Evolutionary conservation across 1,140 invertebrate species (phyloP), one percentile per base, ranked within the genome.

Genomic region (Thaumatotibia leucotreta): DNA sequence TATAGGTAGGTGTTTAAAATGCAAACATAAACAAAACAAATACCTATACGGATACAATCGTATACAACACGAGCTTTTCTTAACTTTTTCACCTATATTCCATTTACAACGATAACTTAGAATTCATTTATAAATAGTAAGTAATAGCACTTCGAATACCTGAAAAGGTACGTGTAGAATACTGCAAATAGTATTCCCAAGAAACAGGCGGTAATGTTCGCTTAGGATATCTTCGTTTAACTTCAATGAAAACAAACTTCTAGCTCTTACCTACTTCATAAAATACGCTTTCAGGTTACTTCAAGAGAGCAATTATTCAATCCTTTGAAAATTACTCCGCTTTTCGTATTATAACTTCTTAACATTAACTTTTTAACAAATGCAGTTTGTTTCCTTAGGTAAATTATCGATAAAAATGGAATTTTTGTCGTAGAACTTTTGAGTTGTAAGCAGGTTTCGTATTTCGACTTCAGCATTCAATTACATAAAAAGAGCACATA

Each of bases 241-340:
- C 52, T 31, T 29, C 10, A 14, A 58, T 27, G 24, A 27, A 58
- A 27, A 58, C 27, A 58, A 29, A 31, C 52, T 58, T 58, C 11
- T 1, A 58, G 5, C n/a, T 58, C 52, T 58, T 54, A 54, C 23
- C 22, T 20, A 11, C 22, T 52, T 52, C 11, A 52, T 52, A 24
- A 52, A 52, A 52, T 52, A 52, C 39, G 39, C 39, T 49, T 54
- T 54, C 23, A 52, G 20, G 22, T 23, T 52, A 52, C 49, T 52
- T 52, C 22, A 52, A 24, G 22, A 24, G 9, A 52, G n/a, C 20
- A 24, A 52, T 49, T 49, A 52, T 23, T 52, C 22, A 52, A 22
- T 24, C 6, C 20, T 2, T 23, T 23, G 20, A 52, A 52, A 52
- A 22, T 24, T 22, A 23, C 4, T 24, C 24, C 24, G 2, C 17